Base-by-base conservation (phyloP, 2,888 invertebrate genomes). In the Brenthis ino region DNA sequence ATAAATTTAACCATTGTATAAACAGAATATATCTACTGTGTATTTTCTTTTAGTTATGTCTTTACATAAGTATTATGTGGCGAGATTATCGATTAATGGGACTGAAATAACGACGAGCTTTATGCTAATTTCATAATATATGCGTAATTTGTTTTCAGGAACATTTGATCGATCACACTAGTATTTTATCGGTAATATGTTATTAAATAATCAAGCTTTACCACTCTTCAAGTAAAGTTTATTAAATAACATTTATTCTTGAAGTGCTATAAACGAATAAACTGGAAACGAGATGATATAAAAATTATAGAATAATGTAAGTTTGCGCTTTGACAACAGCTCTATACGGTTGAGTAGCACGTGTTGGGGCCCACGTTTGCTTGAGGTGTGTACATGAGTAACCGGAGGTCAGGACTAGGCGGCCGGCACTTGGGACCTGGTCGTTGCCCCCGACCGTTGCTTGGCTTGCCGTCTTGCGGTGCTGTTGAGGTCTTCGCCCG, bases 381-480 rank as follows among this genome's bases (percentile, higher is more conserved):
- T 58, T 37, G 65, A 67, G 72, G 68, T 71, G 72, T 65, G 67
- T 66, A 70, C 67, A 70, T 65, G 65, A 67, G 71, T 69, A 60
- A 64, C 64, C 67, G 66, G 72, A 85, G 85, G 86, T 85, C 86
- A 83, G 84, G 83, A 82, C 84, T 84, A 84, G 85, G 80, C 81
- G 82, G 78, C 80, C 80, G 80, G 84, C 86, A 79, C 83, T 85
- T 71, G 85, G 82, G 80, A 84, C 82, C 74, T 87, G 91, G 91
- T 89, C 92, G 91, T 92, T 92, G 91, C 91, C 92, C 91, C 89
- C 91, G 85, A 89, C 91, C 91, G 91, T 91, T 91, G 92, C 87
- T 87, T 90, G 89, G 85, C 84, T 88, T 80, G 80, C 80, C 79
- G 80, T 77, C 77, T 77, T 77, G 78, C 79, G 77, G 90, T 89